Conservation (phyloP, 2,888 invertebrate species). For the Lasioglossum zephyrum region DNA sequence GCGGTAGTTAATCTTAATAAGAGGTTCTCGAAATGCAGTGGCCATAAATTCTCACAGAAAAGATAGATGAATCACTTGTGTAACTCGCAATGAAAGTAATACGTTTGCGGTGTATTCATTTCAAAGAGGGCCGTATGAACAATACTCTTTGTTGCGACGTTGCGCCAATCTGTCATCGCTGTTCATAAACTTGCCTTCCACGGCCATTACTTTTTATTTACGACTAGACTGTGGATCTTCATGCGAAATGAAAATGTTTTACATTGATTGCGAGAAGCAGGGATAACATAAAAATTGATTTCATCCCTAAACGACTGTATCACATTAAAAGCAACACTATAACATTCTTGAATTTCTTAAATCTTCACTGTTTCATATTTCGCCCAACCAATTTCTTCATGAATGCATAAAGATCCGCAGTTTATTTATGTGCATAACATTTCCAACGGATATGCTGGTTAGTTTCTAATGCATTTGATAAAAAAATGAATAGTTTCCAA, state of each 20-base stretch:
- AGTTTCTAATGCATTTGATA: not conserved
- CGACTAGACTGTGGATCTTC: not conserved
- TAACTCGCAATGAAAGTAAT: conserved; percentile 28
- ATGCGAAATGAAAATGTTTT: too few relatives aligned
- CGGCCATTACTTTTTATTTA: not conserved
- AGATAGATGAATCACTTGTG: conserved; percentile 32
- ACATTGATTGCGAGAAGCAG: too few relatives aligned
- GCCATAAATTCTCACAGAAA: conserved; percentile 27
- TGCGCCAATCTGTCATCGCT: conserved; percentile 42
- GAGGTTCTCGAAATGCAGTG: conserved; percentile 14
- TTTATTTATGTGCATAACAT: not conserved
- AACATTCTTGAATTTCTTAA: too few relatives aligned
- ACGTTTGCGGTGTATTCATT: conserved; percentile 28
- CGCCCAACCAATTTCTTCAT: too few relatives aligned
- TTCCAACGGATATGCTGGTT: too few relatives aligned
- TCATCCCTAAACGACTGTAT: too few relatives aligned
- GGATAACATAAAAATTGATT: too few relatives aligned
- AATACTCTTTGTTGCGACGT: conserved; percentile 46
- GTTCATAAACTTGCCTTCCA: conserved; percentile 34
- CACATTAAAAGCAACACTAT: too few relatives aligned
- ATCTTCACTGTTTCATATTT: too few relatives aligned
- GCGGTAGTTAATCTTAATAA: conserved; percentile 33
- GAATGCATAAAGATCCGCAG: too few relatives aligned
- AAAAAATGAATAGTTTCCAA: not conserved
- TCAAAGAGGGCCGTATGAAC: conserved; percentile 40